phyloP scores from a whole-genome alignment of 2,888 invertebrate genomes.

The Dasypolia templi region DNA sequence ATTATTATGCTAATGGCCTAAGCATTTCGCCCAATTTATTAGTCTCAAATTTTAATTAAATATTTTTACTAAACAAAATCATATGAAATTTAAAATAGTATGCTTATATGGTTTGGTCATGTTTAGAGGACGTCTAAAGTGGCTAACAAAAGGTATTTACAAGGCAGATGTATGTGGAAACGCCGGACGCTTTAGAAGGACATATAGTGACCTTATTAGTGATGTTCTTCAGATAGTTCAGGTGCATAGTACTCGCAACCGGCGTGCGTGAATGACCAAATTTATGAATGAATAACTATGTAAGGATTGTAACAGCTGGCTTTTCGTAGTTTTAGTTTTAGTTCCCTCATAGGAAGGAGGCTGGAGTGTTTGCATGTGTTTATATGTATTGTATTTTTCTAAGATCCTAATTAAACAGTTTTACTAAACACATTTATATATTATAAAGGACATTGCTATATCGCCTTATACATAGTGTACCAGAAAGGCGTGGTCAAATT shows the following conservation, averaged over 20 bases:
- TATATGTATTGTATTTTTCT: neutral
- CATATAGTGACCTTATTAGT: neutral
- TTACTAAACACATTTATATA: neutral
- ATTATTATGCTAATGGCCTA: constrained; percentile 14
- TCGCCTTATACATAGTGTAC: neutral
- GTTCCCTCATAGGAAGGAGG: neutral
- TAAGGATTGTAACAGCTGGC: neutral
- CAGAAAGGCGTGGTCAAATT: no score
- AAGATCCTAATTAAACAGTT: neutral
- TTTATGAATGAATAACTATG: neutral
- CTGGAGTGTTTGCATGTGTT: neutral
- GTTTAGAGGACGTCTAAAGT: neutral
- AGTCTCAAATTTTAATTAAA: neutral
- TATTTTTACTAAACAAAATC: neutral
- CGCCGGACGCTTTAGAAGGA: neutral
- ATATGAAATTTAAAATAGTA: neutral
- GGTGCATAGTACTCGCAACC: neutral
- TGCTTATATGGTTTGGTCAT: neutral
- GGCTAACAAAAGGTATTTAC: neutral
- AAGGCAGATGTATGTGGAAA: neutral
- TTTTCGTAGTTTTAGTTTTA: neutral
- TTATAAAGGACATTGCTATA: no score
- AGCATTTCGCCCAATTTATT: neutral
- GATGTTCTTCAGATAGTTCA: neutral
- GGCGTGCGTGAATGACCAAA: neutral